A percentile compares a stretch with the other conserved stretches of the same genome.
Evolutionary conservation across 2,888 invertebrate species (phyloP).

Genomic region (Drosophila borborema): DNA sequence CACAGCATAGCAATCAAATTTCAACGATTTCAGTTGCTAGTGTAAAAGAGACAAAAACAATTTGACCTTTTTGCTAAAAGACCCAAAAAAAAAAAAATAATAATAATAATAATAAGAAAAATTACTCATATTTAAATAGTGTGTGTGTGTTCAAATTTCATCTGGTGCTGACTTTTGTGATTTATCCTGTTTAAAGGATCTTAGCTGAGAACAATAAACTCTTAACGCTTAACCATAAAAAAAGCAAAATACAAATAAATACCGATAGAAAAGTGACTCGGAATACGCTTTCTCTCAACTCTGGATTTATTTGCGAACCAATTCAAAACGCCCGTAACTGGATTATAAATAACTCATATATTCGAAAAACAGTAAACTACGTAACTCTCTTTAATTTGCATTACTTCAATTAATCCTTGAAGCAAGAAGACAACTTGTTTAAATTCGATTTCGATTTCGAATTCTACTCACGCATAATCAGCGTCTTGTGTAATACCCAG

Average conservation of each 20-base stretch:
- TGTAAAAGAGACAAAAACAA: conserved; percentile 62
- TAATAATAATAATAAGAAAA: neutral
- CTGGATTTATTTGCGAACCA: conserved; percentile 49
- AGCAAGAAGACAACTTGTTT: neutral
- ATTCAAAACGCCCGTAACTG: conserved; percentile 58
- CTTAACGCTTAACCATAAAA: conserved; percentile 29
- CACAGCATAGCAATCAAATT: conserved; percentile 29
- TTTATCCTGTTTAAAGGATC: conserved; percentile 60
- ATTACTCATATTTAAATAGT: conserved; percentile 32
- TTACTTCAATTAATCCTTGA: conserved; percentile 27
- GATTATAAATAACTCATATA: conserved; percentile 58
- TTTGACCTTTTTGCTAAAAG: conserved; percentile 70
- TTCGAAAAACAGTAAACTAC: conserved; percentile 11
- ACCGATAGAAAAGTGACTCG: conserved; percentile 56
- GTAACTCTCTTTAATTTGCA: conserved; percentile 14
- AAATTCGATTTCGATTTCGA: conserved; percentile 9
- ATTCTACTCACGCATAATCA: conserved; percentile 45
- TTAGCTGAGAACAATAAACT: conserved; percentile 36
- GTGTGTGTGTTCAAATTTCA: conserved; percentile 33
- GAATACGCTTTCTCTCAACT: conserved; percentile 65
- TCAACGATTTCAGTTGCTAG: conserved; percentile 35
- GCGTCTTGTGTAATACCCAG: conserved; percentile 48
- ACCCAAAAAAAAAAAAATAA: conserved; percentile 27
- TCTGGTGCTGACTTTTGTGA: conserved; percentile 25
- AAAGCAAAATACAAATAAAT: conserved; percentile 21